phyloP scores from a whole-genome alignment of 2,113 vertebrate species.

The Chlamydotis undulata region DNA sequence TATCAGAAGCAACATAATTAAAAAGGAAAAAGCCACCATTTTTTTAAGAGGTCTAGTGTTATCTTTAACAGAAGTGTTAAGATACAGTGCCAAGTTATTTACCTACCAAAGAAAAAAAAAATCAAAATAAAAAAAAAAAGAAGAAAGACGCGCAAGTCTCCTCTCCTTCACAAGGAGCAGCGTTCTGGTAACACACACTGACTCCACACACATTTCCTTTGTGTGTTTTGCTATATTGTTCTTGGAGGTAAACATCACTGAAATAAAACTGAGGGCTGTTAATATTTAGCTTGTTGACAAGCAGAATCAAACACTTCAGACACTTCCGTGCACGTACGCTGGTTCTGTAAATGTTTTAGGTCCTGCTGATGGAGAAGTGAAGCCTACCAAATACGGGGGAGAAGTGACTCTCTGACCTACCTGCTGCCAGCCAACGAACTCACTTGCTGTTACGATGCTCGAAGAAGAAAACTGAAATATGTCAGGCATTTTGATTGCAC shows the following conservation, averaged over 20 bases:
- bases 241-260: not conserved
- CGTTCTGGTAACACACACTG: not conserved
- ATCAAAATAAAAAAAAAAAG: not conserved
- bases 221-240: not conserved
- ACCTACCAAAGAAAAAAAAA: not conserved
- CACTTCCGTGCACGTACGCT: rapidly evolving
- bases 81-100: not conserved
- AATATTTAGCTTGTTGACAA: not conserved
- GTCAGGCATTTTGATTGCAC: not conserved
- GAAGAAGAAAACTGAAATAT: not conserved
- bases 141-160: not conserved
- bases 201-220: not conserved
- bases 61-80: not conserved
- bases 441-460: not conserved
- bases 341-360: not conserved
- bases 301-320: rapidly evolving
- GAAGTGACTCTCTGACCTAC: not conserved
- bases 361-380: not conserved
- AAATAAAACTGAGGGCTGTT: not conserved
- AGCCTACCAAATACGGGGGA: not conserved
- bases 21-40: not conserved
- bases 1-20: not conserved
- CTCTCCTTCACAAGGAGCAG: not conserved
- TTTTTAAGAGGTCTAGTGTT: not conserved
- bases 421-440: not conserved